Evolutionary conservation across 2,113 vertebrate species (phyloP).

Genomic region (Panthera leo): DNA sequence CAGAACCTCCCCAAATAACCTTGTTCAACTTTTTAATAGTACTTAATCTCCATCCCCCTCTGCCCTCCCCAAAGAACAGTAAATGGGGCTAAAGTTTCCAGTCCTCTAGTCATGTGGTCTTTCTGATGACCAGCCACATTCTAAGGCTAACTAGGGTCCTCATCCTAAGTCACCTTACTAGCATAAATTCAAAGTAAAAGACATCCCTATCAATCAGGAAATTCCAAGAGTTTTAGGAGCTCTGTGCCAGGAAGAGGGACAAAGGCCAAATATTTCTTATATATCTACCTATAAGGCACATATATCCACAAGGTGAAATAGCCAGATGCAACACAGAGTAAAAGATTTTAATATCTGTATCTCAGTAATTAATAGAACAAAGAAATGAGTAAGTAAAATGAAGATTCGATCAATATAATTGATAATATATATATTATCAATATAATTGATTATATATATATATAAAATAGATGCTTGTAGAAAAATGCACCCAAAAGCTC

Average conservation of each 20-base stretch:
- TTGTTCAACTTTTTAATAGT: neutral
- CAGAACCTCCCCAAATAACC: neutral
- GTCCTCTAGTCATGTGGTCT: neutral
- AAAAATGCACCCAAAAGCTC: neutral
- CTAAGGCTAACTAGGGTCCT: neutral
- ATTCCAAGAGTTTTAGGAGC: neutral
- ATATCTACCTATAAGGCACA: neutral
- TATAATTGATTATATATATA: too few relatives aligned
- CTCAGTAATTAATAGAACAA: neutral
- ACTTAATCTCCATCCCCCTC: neutral
- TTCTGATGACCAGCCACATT: neutral
- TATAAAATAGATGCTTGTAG: neutral
- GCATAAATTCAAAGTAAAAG: neutral
- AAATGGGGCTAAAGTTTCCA: neutral
- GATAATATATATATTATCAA: neutral
- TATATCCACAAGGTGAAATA: neutral
- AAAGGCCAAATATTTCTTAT: neutral
- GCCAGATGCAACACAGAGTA: neutral
- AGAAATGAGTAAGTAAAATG: neutral
- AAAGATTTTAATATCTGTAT: neutral
- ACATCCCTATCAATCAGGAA: neutral
- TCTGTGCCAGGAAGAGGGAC: neutral
- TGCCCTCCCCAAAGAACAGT: too few relatives aligned
- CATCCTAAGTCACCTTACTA: neutral
- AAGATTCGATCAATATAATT: neutral